Evolutionary conservation across 2,888 invertebrate species (phyloP).

Genomic region (Hoplodrina blanda): DNA sequence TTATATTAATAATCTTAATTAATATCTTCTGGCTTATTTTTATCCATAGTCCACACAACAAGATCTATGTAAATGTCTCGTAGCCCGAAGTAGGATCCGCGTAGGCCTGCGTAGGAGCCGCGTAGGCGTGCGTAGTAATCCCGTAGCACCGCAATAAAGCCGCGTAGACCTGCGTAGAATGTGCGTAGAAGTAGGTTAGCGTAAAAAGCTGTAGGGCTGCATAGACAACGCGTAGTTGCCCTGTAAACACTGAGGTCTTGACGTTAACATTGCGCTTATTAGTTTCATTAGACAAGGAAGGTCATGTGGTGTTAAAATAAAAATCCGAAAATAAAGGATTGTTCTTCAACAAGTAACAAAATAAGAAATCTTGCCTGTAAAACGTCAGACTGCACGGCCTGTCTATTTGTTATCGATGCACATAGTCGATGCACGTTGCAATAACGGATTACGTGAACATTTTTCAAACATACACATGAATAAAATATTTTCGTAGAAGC

Average conservation of each 20-base stretch:
- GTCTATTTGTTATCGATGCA: conserved; percentile 21
- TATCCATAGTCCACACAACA: too few relatives aligned
- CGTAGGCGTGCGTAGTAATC: neutral
- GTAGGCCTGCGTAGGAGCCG: too few relatives aligned
- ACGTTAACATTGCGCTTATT: too few relatives aligned
- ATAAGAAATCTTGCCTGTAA: neutral
- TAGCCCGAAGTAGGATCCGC: neutral
- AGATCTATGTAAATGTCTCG: too few relatives aligned
- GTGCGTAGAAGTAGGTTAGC: neutral
- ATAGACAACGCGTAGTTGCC: too few relatives aligned
- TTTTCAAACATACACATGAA: conserved; percentile 45
- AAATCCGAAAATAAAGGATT: neutral
- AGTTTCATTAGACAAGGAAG: neutral
- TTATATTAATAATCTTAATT: too few relatives aligned
- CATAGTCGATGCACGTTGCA: conserved; percentile 27
- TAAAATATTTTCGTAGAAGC: conserved; percentile 31
- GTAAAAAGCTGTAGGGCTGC: too few relatives aligned
- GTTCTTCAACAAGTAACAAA: neutral
- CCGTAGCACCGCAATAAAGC: neutral
- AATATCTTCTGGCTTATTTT: too few relatives aligned
- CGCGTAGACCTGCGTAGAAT: neutral
- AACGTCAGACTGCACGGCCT: conserved; percentile 7
- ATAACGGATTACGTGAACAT: conserved; percentile 42
- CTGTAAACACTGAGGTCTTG: too few relatives aligned
- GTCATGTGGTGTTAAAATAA: neutral